A percentile compares a stretch with the other conserved stretches of the same genome.
phyloP scores from a whole-genome alignment of 53 echinoderm and acorn worm genomes.

The Actinopyga echinites region DNA sequence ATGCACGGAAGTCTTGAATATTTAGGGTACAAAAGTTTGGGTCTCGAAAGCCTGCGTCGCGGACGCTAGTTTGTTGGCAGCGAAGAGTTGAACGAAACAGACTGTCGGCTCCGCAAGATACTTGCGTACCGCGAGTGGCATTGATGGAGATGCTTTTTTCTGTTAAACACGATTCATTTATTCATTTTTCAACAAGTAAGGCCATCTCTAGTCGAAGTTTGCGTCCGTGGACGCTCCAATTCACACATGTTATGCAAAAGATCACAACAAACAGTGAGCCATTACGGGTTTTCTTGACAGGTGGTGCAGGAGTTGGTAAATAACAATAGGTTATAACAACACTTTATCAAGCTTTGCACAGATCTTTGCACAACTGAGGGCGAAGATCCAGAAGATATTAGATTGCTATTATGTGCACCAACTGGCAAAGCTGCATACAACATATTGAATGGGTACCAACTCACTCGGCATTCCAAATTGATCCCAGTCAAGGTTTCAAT shows the following conservation, averaged over 20 bases:
- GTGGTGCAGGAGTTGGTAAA: slow-evolving; percentile 64
- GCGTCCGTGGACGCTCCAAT: slow-evolving; percentile 30
- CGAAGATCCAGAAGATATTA: slow-evolving; percentile 36
- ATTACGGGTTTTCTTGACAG: slow-evolving; percentile 50
- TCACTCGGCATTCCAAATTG: slow-evolving; percentile 35
- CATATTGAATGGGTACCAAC: slow-evolving; percentile 10
- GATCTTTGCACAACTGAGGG: slow-evolving; percentile 24
- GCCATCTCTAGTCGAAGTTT: not conserved
- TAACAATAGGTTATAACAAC: slow-evolving; percentile 33
- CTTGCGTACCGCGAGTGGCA: too few relatives aligned
- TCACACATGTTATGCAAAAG: slow-evolving; percentile 53
- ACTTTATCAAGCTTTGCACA: slow-evolving; percentile 31
- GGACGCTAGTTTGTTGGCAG: too few relatives aligned
- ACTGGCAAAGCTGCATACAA: slow-evolving; percentile 59
- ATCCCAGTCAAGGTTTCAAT: slow-evolving; percentile 34
- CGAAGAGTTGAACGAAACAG: too few relatives aligned
- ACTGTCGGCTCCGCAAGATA: too few relatives aligned
- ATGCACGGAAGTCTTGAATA: too few relatives aligned
- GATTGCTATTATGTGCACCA: slow-evolving; percentile 42
- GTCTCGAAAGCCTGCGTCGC: too few relatives aligned
- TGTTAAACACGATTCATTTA: not conserved
- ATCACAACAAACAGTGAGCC: slow-evolving; percentile 15
- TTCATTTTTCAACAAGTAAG: too few relatives aligned
- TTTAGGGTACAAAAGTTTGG: too few relatives aligned
- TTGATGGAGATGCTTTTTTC: too few relatives aligned